These are phyloP conservation scores for Podabrus alpinus DNA, from an alignment of 2,888 invertebrate species.

Conservation along the genomic window DNA sequence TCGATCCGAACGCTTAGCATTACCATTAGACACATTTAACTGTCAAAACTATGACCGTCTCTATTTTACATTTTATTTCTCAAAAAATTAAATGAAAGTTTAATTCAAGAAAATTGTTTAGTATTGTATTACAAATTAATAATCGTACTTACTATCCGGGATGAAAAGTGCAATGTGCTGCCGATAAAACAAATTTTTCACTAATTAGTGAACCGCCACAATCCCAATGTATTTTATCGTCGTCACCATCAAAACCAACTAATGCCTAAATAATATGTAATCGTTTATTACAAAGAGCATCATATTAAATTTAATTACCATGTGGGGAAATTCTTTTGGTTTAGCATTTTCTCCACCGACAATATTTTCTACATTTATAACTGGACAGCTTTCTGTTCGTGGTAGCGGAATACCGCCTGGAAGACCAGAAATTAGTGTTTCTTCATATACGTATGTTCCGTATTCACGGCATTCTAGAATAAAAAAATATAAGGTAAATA, in stretches of 20 bases:
- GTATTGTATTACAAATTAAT: no score
- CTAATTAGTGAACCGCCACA: constrained; percentile 73
- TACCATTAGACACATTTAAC: no score
- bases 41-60: no score
- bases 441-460: not conserved
- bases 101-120: no score
- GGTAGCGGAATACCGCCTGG: not conserved
- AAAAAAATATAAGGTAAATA: no score
- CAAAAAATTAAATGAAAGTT: no score
- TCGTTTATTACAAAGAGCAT: not conserved
- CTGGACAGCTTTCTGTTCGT: not conserved
- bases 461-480: constrained; percentile 19
- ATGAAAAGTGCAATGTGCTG: constrained; percentile 64
- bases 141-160: no score
- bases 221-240: constrained; percentile 51
- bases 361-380: constrained; percentile 3
- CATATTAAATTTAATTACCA: constrained; percentile 11
- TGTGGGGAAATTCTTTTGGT: constrained; percentile 19
- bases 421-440: not conserved
- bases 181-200: constrained; percentile 65
- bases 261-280: constrained; percentile 2
- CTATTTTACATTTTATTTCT: no score
- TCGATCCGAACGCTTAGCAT: no score
- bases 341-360: not conserved
- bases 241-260: constrained; percentile 1